Conservation (phyloP, 1,140 invertebrate species). For the Harlomillsia oculata region DNA sequence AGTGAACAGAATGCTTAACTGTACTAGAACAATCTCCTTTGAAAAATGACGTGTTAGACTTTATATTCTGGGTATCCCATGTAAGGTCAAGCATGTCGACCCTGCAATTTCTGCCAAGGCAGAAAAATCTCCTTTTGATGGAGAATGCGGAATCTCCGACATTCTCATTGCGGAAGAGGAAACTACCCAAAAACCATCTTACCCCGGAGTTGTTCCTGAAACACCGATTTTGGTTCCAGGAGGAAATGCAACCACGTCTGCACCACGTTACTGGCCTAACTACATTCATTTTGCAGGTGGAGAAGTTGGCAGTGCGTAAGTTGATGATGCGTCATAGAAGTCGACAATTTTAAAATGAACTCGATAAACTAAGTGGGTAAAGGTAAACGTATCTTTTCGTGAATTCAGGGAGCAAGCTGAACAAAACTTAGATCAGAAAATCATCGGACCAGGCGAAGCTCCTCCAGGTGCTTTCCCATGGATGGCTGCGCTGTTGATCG, state of each 20-base stretch:
- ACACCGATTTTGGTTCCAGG: constrained; percentile 12
- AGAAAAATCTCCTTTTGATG: background rate
- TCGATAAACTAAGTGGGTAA: no score
- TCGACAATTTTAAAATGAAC: no score
- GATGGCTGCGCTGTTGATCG: constrained; percentile 35
- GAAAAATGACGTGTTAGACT: no score
- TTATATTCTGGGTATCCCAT: no score
- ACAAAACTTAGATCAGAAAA: constrained; percentile 20
- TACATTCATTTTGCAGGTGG: background rate
- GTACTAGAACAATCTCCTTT: background rate
- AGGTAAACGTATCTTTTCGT: no score
- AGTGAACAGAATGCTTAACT: background rate
- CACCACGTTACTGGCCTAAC: constrained; percentile 12
- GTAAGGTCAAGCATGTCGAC: background rate
- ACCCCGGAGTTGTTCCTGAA: constrained; percentile 18
- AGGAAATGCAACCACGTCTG: constrained; percentile 5
- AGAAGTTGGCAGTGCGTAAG: constrained; percentile 2
- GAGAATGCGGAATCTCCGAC: constrained; percentile 16
- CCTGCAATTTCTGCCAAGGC: background rate
- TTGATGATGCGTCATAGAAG: background rate
- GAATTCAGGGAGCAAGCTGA: no score
- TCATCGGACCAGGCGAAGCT: constrained; percentile 29
- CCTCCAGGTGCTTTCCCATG: constrained; percentile 32
- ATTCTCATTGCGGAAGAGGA: constrained; percentile 21
- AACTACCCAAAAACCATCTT: constrained; percentile 14